Conservation (phyloP, 1,140 invertebrate species). For the Drosophila takahashii region DNA sequence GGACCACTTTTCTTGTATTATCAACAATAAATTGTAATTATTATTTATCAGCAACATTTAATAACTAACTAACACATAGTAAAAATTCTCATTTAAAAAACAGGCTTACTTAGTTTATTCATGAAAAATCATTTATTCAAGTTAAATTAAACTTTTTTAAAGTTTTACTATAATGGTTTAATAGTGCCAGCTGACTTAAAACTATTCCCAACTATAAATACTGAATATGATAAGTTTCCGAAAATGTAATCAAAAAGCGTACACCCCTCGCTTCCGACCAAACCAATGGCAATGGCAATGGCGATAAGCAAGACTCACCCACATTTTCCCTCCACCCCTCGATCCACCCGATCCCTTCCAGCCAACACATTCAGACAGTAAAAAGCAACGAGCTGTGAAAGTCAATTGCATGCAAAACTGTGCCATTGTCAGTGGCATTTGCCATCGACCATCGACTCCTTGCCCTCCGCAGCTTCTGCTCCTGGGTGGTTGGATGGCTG, state of each 20-base stretch:
- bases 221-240: constrained; percentile 27
- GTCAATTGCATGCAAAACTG: constrained; percentile 83
- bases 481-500: constrained; percentile 25
- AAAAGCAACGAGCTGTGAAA: constrained; percentile 82
- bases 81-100: too few species aligned
- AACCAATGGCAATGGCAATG: constrained; percentile 7
- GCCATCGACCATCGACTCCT: constrained; percentile 40
- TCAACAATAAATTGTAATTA: too few species aligned
- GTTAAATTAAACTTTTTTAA: too few species aligned
- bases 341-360: background rate
- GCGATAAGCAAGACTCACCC: constrained; percentile 27
- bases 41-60: too few species aligned
- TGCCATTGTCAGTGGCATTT: constrained; percentile 73
- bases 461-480: constrained; percentile 31
- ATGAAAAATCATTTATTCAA: too few species aligned
- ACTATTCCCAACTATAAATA: constrained; percentile 8
- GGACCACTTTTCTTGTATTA: too few species aligned
- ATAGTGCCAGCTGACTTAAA: background rate
- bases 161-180: constrained; percentile 1
- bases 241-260: constrained; percentile 34
- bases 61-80: too few species aligned
- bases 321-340: constrained; percentile 7
- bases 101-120: too few species aligned
- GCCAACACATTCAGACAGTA: constrained; percentile 67
- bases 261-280: constrained; percentile 4